These are phyloP conservation scores for Lutraria lutraria DNA, from an alignment of 2,888 invertebrate genomes.

Conservation along the genomic window DNA sequence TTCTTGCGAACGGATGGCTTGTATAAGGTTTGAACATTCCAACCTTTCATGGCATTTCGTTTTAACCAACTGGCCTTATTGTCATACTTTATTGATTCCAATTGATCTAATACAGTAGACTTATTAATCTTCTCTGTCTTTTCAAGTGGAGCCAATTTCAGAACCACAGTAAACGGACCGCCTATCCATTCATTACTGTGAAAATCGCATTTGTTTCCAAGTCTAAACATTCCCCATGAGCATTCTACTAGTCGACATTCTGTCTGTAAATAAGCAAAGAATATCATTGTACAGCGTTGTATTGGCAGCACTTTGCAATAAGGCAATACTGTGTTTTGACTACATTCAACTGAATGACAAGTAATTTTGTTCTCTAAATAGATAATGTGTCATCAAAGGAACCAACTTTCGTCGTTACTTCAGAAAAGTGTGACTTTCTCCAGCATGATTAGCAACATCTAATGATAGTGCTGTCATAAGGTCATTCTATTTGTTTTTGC, in stretches of 20 bases:
- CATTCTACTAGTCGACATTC: background rate
- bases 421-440: too few relatives aligned
- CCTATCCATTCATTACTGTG: constrained; percentile 7
- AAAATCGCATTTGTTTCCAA: constrained; percentile 13
- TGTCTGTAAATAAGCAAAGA: background rate
- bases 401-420: too few relatives aligned
- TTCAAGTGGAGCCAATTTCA: background rate
- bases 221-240: background rate
- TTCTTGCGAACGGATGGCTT: background rate
- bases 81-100: background rate
- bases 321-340: too few relatives aligned
- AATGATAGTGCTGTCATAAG: too few relatives aligned
- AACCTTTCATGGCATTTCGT: background rate
- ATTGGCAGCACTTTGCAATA: too few relatives aligned
- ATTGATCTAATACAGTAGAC: background rate
- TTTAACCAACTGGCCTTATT: background rate
- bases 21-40: background rate
- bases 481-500: too few relatives aligned
- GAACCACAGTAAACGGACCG: constrained; percentile 26
- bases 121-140: background rate
- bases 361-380: too few relatives aligned
- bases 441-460: too few relatives aligned
- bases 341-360: too few relatives aligned
- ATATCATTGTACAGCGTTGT: background rate
- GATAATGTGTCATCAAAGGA: too few relatives aligned